Evolutionary conservation across 2,888 invertebrate species (phyloP), one percentile per base, ranked within the genome.

Genomic region (Phengaris alcon): DNA sequence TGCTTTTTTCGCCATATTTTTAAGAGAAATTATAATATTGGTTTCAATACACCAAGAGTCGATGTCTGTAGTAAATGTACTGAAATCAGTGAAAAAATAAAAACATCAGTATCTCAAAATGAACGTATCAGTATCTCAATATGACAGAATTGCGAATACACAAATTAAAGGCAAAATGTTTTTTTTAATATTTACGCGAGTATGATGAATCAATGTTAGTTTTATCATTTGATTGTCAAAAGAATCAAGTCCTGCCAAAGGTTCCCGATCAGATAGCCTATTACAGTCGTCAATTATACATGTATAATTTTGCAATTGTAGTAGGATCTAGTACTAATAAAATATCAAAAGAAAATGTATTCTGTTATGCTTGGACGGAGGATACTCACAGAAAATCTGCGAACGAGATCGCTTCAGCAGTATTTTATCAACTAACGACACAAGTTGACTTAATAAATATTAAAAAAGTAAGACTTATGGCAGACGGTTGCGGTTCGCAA

Each of bases 341-440:
- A 7, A 77, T 80, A 48, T 77, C 78, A 55, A 77, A 44, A 70
- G 78, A 81, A 52, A 80, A 74, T 51, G 80, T 81, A 64, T 77
- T 75, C 13, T 74, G 80, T 68, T 82, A 81, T 76, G 72, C 75
- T n/a, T 82, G 80, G 79, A 81, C 79, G 13, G 81, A 81, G 77
- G 77, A 82, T 74, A 78, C 82, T 74, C 44, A 79, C 73, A 74
- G 74, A 13, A 83, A 81, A 78, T 81, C 80, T 4, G 79, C 79
- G 7, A 81, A 82, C 74, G 81, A 82, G 77, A 81, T 82, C 12
- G 79, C 79, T 15, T 82, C 80, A 1, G 81, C 80, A 4, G 80
- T 80, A 9, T 80, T 72, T 68, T 12, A 81, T 74, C 77, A 72
- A 22, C 75, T 80, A 44, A 70, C 73, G 46, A n/a, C 46, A 48